These are phyloP conservation scores for Linnaemya tessellans DNA, from an alignment of 2,888 invertebrate genomes.

Conservation along the genomic window DNA sequence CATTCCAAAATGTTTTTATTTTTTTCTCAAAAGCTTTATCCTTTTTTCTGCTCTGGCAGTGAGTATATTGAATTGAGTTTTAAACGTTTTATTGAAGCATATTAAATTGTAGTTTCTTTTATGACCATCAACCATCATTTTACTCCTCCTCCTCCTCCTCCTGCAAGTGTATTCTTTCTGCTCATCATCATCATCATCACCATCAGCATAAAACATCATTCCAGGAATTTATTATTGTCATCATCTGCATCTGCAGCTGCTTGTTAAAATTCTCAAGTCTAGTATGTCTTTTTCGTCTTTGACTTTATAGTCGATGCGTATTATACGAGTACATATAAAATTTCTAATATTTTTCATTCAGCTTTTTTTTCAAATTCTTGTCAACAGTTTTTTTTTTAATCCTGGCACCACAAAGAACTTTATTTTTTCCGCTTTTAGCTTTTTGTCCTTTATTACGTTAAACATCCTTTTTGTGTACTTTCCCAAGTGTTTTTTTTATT, in stretches of 20 bases:
- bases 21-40: constrained; percentile 58
- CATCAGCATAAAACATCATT: constrained; percentile 40
- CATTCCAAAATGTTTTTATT: constrained; percentile 58
- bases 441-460: constrained; percentile 61
- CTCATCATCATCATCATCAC: constrained; percentile 43
- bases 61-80: constrained; percentile 71
- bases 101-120: constrained; percentile 70
- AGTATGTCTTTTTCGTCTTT: constrained; percentile 61
- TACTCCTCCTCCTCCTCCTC: background rate
- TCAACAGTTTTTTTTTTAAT: constrained; percentile 65
- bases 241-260: constrained; percentile 40
- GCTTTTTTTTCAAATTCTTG: constrained; percentile 41
- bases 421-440: constrained; percentile 33
- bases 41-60: constrained; percentile 39
- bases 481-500: too few species aligned
- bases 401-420: constrained; percentile 65
- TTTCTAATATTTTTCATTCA: constrained; percentile 49
- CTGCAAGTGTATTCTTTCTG: background rate
- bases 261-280: constrained; percentile 63
- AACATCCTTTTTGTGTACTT: constrained; percentile 63
- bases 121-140: constrained; percentile 53
- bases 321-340: constrained; percentile 36
- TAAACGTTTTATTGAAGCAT: constrained; percentile 73
- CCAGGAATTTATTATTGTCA: constrained; percentile 43
- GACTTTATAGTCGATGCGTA: constrained; percentile 64